Evolutionary conservation across 2,113 vertebrate genomes (phyloP), one percentile per base, ranked within the genome.

Genomic region (Perognathus longimembris): DNA sequence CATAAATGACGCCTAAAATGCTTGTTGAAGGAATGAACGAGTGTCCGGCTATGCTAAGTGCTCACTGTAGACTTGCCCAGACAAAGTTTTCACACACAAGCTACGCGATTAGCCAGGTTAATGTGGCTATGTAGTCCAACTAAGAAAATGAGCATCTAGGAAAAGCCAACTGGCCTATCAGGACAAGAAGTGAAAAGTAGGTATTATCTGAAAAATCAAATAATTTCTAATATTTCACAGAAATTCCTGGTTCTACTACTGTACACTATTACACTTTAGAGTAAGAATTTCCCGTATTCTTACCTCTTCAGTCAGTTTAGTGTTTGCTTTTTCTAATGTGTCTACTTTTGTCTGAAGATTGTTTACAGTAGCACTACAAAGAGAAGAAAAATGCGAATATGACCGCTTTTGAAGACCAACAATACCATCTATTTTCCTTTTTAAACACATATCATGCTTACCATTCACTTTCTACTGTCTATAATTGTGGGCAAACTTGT

Each of bases 301-400:
- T 93, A 99, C 99, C 98, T 99, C 99, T 92, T 99, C 99, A 0
- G 99, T 99, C 94, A 99, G 97, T 95, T 99, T 99, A n/a, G 99
- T 99, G 97, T 99, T 99, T 87, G 99, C 99, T 97, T 99, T 99
- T 95, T 99, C 99, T 95, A 99, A 97, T 12, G 99, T 98, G 93
- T 99, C 99, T 96, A 99, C 99, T 96, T 99, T 99, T 96, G 99
- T 98, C 97, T 99, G 99, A 20, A 99, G 98, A 96, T 99, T 99
- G 96, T 99, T 99, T 54, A 99, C 99, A 1, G 99, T 99, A 26
- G 99, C 99, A 69, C 99, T 99, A 96, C 67, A 22, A 94, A 95
- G 92, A 91, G 94, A 75, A 83, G n/a, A 97, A 77, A 78, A 40
- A 38, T 7, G 7, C 1, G 5, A 20, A 4, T 91, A 95, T 0